These are phyloP conservation scores for Lycopodina hypogea DNA, from an alignment of 37 sponge, comb jelly and placozoan genomes.

Conservation along the genomic window DNA sequence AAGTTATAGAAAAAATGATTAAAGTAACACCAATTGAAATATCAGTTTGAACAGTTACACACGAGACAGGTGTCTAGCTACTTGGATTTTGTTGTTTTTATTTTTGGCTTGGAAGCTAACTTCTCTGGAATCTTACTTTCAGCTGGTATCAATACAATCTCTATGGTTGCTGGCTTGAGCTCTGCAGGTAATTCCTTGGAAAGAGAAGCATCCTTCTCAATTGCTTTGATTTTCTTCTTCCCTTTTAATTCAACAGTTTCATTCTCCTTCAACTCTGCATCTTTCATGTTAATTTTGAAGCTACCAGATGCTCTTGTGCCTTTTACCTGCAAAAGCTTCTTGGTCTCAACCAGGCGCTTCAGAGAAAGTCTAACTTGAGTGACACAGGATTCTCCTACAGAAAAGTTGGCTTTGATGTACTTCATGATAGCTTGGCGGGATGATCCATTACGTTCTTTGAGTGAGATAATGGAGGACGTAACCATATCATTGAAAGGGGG, in stretches of 20 bases:
- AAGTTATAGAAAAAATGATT: no score
- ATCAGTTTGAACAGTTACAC: no score
- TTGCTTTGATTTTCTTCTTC: conserved; percentile 17
- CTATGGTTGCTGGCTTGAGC: conserved; percentile 12
- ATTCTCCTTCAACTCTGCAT: background rate
- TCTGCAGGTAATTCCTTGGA: conserved; percentile 2
- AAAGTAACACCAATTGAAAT: no score
- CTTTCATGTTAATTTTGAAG: conserved; percentile 73
- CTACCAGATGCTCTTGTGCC: conserved; percentile 85
- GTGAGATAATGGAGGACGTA: conserved; percentile 53
- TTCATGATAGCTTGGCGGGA: conserved; percentile 84
- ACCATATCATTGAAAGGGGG: conserved; percentile 91
- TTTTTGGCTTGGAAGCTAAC: conserved; percentile 46
- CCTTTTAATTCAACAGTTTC: conserved; percentile 29
- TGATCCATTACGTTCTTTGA: conserved; percentile 77
- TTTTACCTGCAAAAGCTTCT: conserved; percentile 70
- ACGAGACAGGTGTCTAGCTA: conserved; percentile 9
- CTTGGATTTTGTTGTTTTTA: conserved; percentile 30
- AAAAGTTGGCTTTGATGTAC: conserved; percentile 87
- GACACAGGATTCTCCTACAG: conserved; percentile 51
- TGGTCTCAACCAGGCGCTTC: conserved; percentile 55
- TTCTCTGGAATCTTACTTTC: conserved; percentile 52
- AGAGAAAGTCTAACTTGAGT: conserved; percentile 74
- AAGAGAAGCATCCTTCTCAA: conserved; percentile 15
- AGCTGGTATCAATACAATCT: conserved; percentile 29